Evolutionary conservation across 2,888 invertebrate species (phyloP).

Genomic region (Apamea anceps): DNA sequence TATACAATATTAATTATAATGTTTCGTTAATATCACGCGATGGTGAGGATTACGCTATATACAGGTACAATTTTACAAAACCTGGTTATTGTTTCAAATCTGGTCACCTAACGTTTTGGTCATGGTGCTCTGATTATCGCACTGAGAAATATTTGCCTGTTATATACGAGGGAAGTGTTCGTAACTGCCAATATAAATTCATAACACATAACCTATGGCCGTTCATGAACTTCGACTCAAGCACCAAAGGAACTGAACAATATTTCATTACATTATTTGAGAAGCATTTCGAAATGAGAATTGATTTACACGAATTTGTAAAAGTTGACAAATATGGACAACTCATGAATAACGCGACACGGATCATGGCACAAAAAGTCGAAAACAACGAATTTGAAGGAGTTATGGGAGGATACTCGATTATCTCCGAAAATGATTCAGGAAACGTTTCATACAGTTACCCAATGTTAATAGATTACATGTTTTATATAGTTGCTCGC

Average conservation of each 20-base stretch:
- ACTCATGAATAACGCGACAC: constrained; percentile 57
- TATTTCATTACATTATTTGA: constrained; percentile 63
- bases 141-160: constrained; percentile 5
- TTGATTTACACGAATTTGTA: constrained; percentile 62
- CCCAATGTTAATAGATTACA: constrained; percentile 62
- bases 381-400: constrained; percentile 68
- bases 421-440: constrained; percentile 32
- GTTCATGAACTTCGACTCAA: constrained; percentile 61
- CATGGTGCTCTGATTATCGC: constrained; percentile 49
- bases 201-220: constrained; percentile 69
- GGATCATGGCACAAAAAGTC: constrained; percentile 64
- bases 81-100: constrained; percentile 50
- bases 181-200: constrained; percentile 64
- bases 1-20: constrained; percentile 42
- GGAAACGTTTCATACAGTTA: constrained; percentile 58
- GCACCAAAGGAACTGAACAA: constrained; percentile 64
- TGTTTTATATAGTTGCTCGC: constrained; percentile 50
- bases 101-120: constrained; percentile 47
- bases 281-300: constrained; percentile 56
- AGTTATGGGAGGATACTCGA: constrained; percentile 54
- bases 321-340: constrained; percentile 67
- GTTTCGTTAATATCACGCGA: constrained; percentile 31
- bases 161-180: constrained; percentile 11
- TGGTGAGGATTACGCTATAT: constrained; percentile 43
- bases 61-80: constrained; percentile 47